phyloP scores from a whole-genome alignment of 1,140 invertebrate genomes.

The Cydia pomonella region DNA sequence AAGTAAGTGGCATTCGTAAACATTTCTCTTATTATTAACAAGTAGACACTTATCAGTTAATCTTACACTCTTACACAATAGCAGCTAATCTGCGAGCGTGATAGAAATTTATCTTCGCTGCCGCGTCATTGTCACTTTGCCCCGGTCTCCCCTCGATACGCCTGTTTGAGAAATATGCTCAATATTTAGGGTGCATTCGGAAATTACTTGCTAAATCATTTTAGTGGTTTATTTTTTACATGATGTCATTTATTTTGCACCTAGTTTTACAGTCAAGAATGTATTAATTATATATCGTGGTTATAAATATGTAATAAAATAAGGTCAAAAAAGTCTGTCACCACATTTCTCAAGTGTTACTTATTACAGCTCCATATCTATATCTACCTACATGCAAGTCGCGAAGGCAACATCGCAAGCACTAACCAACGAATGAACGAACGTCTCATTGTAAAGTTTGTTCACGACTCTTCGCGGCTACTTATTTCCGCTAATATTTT shows the following conservation, averaged over 20 bases:
- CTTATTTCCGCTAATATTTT: conserved; percentile 75
- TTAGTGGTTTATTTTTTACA: conserved; percentile 36
- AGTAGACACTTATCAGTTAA: conserved; percentile 78
- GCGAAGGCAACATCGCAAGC: conserved; percentile 7
- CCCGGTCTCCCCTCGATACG: conserved; percentile 46
- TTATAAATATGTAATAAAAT: too few relatives aligned
- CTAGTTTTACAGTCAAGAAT: conserved; percentile 14
- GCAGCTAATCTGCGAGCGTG: conserved; percentile 73
- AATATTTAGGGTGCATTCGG: conserved; percentile 36
- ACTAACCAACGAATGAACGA: conserved; percentile 38
- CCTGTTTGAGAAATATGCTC: conserved; percentile 47
- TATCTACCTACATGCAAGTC: background rate
- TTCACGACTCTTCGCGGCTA: conserved; percentile 66
- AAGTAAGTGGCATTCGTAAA: conserved; percentile 56
- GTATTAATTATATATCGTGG: background rate
- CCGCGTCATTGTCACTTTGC: conserved; percentile 65
- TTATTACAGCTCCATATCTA: background rate
- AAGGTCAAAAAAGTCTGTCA: too few relatives aligned
- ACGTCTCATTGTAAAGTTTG: conserved; percentile 60
- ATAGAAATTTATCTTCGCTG: conserved; percentile 76
- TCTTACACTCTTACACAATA: conserved; percentile 76
- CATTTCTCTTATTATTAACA: conserved; percentile 76
- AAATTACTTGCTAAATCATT: conserved; percentile 38
- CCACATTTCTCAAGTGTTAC: background rate
- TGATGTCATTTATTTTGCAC: conserved; percentile 12